phyloP scores from a whole-genome alignment of 2,797 vertebrate genomes.

The Psittacula derbiana region DNA sequence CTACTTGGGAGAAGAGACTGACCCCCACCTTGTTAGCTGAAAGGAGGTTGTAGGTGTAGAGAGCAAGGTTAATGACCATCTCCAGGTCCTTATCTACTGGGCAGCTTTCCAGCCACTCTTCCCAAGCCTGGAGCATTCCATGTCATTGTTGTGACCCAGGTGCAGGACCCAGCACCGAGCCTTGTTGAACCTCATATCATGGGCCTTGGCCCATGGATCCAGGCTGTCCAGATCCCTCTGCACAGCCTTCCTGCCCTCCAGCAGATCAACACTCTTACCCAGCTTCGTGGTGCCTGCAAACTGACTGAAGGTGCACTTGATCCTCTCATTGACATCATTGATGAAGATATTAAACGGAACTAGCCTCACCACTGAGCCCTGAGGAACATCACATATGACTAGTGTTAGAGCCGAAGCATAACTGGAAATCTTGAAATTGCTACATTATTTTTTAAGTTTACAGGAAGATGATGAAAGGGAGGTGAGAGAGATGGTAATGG shows the following conservation, averaged over 20 bases:
- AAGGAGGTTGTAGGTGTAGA: not conserved
- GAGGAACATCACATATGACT: not conserved
- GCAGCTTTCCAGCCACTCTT: not conserved
- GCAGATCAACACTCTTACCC: not conserved
- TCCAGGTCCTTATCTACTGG: not conserved
- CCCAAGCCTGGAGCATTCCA: not conserved
- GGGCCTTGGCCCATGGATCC: not conserved
- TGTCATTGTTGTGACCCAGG: not conserved
- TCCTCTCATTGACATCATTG: not conserved
- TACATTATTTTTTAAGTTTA: not conserved
- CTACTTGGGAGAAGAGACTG: not conserved
- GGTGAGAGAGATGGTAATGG: not conserved
- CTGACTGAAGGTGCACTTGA: not conserved
- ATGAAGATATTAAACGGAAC: not conserved
- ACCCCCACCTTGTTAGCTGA: not conserved
- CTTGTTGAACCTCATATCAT: not conserved
- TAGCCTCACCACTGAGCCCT: not conserved
- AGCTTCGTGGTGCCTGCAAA: not conserved
- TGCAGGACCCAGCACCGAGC: not conserved
- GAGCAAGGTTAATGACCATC: not conserved
- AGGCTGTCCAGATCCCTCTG: not conserved
- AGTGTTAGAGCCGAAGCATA: not conserved
- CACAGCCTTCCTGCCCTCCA: not conserved
- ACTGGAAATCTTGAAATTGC: not conserved
- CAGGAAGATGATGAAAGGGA: not conserved